These are phyloP conservation scores for Macrobrachium nipponense DNA, from an alignment of 1,140 invertebrate genomes.

Conservation along the genomic window DNA sequence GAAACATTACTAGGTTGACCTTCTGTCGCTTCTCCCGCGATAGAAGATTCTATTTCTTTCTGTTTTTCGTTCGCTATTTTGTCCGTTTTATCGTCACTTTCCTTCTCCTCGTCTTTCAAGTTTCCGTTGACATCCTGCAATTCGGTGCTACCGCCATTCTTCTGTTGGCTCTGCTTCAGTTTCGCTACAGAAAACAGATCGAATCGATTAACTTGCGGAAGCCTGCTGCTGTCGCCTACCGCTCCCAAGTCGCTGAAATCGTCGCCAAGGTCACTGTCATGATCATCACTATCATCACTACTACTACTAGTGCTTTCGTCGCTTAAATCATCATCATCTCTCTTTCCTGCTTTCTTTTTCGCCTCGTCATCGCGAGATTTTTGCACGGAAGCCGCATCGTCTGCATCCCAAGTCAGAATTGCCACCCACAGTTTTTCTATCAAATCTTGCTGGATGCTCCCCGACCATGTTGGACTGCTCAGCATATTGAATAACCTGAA, in stretches of 20 bases:
- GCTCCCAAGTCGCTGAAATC: background rate
- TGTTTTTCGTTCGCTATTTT: too few relatives aligned
- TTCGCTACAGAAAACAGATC: background rate
- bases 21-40: too few relatives aligned
- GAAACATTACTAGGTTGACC: too few relatives aligned
- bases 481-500: too few relatives aligned
- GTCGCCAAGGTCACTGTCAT: background rate
- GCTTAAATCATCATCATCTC: background rate
- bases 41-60: too few relatives aligned
- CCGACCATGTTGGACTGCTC: background rate
- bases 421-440: constrained; percentile 9
- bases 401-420: background rate
- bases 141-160: too few relatives aligned
- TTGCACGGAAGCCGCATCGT: background rate
- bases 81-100: too few relatives aligned
- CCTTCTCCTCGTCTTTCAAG: background rate
- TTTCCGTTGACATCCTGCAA: background rate
- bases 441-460: constrained; percentile 7
- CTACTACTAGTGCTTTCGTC: background rate
- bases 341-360: background rate
- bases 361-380: background rate
- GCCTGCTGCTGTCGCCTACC: background rate
- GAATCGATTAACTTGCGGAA: background rate
- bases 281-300: background rate
- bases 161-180: background rate